Conservation (phyloP, 2,888 invertebrate genomes). For the Eudemis profundana region DNA sequence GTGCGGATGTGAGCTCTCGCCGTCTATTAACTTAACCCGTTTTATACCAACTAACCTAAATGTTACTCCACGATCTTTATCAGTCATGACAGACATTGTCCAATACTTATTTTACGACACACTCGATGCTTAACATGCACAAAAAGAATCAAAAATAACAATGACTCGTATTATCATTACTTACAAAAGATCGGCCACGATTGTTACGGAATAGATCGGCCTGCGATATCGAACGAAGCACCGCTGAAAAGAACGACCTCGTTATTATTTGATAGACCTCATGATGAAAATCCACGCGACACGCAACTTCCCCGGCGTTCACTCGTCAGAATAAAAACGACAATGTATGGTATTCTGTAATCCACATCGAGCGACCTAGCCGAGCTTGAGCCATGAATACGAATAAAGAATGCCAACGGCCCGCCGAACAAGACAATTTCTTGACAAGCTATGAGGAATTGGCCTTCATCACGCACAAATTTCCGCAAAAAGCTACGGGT, state of each 20-base stretch:
- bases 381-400: constrained; percentile 70
- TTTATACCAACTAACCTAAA: constrained; percentile 35
- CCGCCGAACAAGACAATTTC: constrained; percentile 69
- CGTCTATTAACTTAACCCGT: constrained; percentile 69
- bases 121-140: constrained; percentile 41
- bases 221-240: constrained; percentile 70
- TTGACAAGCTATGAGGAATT: constrained; percentile 75
- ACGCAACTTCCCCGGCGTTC: constrained; percentile 81
- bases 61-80: not conserved
- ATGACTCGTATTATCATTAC: constrained; percentile 71
- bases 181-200: constrained; percentile 73
- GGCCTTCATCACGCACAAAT: constrained; percentile 78
- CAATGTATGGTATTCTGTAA: constrained; percentile 73
- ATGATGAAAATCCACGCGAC: constrained; percentile 79
- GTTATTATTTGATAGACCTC: constrained; percentile 82
- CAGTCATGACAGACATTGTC: not conserved
- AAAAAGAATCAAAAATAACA: constrained; percentile 55
- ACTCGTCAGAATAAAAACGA: constrained; percentile 80
- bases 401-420: constrained; percentile 70
- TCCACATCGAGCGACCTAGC: constrained; percentile 57
- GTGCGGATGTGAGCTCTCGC: constrained; percentile 67
- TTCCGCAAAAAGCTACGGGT: constrained; percentile 57
- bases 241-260: constrained; percentile 73
- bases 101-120: constrained; percentile 25
- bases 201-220: constrained; percentile 71